A percentile compares a stretch with the other conserved stretches of the same genome.
These are phyloP conservation scores for Vulpes vulpes DNA, from an alignment of 2,113 vertebrate species.

Conservation along the genomic window DNA sequence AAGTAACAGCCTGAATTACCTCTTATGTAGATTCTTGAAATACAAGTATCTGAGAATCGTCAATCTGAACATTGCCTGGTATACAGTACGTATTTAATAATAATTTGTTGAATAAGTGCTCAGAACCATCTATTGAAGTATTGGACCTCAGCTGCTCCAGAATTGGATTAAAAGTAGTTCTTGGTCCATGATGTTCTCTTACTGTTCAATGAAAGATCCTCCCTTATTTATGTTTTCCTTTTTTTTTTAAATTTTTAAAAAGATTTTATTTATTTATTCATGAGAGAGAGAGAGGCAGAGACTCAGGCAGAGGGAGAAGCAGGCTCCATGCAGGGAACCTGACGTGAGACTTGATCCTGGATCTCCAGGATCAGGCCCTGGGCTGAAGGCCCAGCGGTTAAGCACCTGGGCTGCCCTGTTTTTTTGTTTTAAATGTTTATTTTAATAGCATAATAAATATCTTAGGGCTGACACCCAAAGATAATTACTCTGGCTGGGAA, in stretches of 20 bases:
- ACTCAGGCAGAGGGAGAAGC: no score
- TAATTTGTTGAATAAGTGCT: neutral
- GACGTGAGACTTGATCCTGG: no score
- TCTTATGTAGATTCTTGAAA: neutral
- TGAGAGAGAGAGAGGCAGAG: no score
- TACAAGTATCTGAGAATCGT: neutral
- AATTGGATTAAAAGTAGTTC: constrained; percentile 1
- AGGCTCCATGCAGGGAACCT: no score
- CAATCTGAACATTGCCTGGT: neutral
- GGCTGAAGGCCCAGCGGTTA: no score
- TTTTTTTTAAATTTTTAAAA: no score
- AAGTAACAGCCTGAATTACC: neutral
- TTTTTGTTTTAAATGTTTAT: constrained; percentile 3
- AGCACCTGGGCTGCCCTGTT: neutral
- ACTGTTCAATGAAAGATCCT: neutral
- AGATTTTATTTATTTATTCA: no score
- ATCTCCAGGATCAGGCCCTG: no score
- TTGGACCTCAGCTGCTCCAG: neutral
- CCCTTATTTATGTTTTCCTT: neutral
- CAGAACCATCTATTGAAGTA: neutral
- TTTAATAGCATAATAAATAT: neutral
- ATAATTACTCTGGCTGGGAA: constrained; percentile 17
- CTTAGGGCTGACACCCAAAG: neutral
- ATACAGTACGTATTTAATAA: neutral
- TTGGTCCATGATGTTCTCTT: neutral